A percentile compares a stretch with the other conserved stretches of the same genome.
Evolutionary conservation across 1,140 invertebrate species (phyloP).

Genomic region (Gonioctena quinquepunctata): DNA sequence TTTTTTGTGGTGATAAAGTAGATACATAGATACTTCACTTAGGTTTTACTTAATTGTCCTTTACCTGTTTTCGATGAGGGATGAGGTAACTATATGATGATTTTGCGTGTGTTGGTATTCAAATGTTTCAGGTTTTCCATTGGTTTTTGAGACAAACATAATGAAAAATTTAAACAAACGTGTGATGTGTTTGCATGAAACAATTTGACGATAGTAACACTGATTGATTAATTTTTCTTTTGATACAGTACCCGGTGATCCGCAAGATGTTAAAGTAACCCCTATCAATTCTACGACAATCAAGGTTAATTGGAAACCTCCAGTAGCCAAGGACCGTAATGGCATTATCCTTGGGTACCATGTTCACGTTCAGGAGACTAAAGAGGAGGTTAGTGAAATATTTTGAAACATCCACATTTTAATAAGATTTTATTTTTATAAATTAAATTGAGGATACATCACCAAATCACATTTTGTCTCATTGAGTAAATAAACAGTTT

Average conservation of each 20-base stretch:
- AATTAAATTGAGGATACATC: too few species aligned
- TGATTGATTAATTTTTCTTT: constrained; percentile 15
- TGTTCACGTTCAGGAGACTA: constrained; percentile 90
- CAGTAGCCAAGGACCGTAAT: constrained; percentile 86
- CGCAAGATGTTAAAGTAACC: constrained; percentile 84
- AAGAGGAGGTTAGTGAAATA: constrained; percentile 74
- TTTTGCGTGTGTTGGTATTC: constrained; percentile 59
- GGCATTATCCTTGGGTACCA: constrained; percentile 97
- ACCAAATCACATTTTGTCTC: too few species aligned
- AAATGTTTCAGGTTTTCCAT: constrained; percentile 51
- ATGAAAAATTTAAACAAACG: constrained; percentile 39
- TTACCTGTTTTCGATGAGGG: constrained; percentile 47
- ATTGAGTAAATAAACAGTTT: too few species aligned
- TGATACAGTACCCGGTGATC: constrained; percentile 91
- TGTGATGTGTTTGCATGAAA: constrained; percentile 51
- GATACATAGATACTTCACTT: not conserved
- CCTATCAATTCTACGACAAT: constrained; percentile 92
- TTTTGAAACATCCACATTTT: too few species aligned
- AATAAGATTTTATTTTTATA: too few species aligned
- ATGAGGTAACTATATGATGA: constrained; percentile 53
- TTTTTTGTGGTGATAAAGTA: not conserved
- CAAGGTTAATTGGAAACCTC: constrained; percentile 89
- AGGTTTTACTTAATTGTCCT: constrained; percentile 13
- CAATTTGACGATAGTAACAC: not conserved
- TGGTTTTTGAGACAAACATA: constrained; percentile 3